Conservation (phyloP, 2,113 vertebrate species). For the Bos javanicus region DNA sequence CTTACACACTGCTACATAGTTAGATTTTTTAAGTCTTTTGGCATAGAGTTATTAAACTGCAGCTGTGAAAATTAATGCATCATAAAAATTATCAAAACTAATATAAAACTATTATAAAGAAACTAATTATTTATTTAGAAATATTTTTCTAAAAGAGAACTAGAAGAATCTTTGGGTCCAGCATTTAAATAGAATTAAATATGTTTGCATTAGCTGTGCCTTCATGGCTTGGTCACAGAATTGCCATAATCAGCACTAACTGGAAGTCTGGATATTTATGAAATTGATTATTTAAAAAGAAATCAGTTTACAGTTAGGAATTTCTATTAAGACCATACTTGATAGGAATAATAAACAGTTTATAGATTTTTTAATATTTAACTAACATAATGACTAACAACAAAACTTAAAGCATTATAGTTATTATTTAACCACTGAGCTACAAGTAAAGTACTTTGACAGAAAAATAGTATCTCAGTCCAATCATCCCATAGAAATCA, state of each 20-base stretch:
- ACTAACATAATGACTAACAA: neutral
- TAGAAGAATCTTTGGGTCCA: neutral
- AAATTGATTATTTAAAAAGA: neutral
- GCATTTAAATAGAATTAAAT: neutral
- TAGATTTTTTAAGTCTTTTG: neutral
- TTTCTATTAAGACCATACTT: neutral
- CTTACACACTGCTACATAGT: neutral
- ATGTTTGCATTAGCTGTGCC: neutral
- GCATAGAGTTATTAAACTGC: neutral
- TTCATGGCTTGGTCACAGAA: neutral
- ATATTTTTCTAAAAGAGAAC: neutral
- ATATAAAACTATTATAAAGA: neutral
- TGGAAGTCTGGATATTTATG: neutral
- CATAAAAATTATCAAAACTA: neutral
- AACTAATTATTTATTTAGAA: neutral
- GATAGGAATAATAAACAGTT: neutral
- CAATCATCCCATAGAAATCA: neutral
- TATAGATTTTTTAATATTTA: neutral
- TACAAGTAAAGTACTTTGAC: neutral
- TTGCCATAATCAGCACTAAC: neutral
- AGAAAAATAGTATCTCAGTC: constrained; percentile 22
- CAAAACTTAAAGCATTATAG: neutral
- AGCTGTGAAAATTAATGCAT: neutral
- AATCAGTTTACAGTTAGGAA: neutral
- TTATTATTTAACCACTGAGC: neutral